Evolutionary conservation across 2,113 vertebrate genomes (phyloP).

Genomic region (Peromyscus polionotus): DNA sequence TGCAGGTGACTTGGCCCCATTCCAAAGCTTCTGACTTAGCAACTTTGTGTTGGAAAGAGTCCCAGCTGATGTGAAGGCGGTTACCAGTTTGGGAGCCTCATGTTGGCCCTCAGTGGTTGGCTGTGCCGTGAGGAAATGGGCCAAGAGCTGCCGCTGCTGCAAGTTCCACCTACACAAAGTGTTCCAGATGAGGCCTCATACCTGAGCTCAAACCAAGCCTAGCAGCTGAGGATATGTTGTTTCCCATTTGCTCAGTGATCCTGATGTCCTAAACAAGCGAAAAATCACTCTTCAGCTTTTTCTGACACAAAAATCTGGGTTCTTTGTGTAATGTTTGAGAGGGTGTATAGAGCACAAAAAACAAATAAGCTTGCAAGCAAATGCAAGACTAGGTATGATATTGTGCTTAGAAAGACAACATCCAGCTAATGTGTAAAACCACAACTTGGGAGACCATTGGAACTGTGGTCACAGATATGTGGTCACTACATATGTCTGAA

Average conservation of each 20-base stretch:
- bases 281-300: background rate
- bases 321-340: background rate
- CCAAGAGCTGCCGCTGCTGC: background rate
- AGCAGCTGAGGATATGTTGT: background rate
- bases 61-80: background rate
- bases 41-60: background rate
- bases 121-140: background rate
- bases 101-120: background rate
- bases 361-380: constrained; percentile 39
- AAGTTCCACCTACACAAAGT: background rate
- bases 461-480: background rate
- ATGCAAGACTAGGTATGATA: background rate
- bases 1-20: background rate
- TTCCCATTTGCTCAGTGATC: background rate
- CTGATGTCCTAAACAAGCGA: background rate
- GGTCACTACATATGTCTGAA: background rate
- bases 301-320: background rate
- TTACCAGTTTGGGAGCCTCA: background rate
- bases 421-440: constrained; percentile 15
- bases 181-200: background rate
- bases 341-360: background rate
- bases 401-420: background rate
- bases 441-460: background rate
- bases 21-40: background rate
- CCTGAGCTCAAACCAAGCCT: background rate